Base-by-base conservation (phyloP, 2,113 vertebrate genomes). In the Eublepharis macularius region DNA sequence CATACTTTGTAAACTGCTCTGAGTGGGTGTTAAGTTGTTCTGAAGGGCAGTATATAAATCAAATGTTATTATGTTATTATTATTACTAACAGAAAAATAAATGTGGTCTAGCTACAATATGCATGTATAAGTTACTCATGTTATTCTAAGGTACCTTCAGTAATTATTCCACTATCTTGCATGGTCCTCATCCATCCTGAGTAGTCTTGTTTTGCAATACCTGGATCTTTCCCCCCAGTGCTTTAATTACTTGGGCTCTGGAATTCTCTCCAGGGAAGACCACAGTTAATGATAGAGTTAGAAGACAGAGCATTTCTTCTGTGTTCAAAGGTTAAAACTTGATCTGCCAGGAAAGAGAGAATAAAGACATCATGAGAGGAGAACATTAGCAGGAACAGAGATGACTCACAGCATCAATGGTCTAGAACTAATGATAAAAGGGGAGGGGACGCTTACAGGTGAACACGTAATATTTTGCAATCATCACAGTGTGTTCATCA, bases 301-400 rank as follows among this genome's bases (percentile, higher is more conserved):
- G 60, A 13, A 83, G 93, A 91, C 76, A 87, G 90, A 87, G 92
- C 66, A 91, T 88, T 83, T 86, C 92, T 93, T 94, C 91, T 93
- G 93, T 90, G 92, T 89, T 93, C 90, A 92, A 91, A 86, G 89
- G 83, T 85, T 95, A 91, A 83, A 88, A 93, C 90, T 92, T 76
- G 76, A 92, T 94, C 93, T 94, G 92, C 81, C 84, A 88, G 92
- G 92, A 93, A 95, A 94, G 89, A 95, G 85, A 95, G 94, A 87
- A 43, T 36, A 74, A 68, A 95, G 66, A 91, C 26, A 91, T 88
- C 68, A 70, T 91, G 91, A 95, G 60, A 84, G 29, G 51, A 79
- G 88, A 54, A 82, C 34, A 73, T 73, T 82, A 73, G 36, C 81
- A 82, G 51, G 29, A 21, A 63, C 14, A 12, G 24, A 73, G 66